A percentile compares a stretch with the other conserved stretches of the same genome.
phyloP scores from a whole-genome alignment of 2,797 vertebrate species.

The Tokudaia muenninki region DNA sequence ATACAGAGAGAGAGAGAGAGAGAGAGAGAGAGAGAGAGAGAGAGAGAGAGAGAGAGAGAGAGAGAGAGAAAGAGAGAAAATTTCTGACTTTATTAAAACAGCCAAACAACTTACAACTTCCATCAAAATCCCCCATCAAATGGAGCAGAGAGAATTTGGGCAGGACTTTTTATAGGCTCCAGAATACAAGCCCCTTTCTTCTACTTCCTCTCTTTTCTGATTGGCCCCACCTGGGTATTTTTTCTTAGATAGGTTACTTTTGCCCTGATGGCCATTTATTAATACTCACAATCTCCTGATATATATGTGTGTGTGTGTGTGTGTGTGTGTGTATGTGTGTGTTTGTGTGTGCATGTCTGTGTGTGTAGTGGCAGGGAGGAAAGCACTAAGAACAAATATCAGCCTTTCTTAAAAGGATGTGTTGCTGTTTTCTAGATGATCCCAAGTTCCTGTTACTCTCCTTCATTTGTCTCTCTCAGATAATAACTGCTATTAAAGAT shows the following conservation, averaged over 20 bases:
- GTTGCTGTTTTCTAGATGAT: not conserved
- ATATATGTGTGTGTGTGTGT: not conserved
- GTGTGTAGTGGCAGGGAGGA: not conserved
- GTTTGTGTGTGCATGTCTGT: not conserved
- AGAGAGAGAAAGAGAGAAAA: not conserved
- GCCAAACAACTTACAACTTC: too few species aligned
- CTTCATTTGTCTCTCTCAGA: not conserved
- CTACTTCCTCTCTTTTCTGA: not conserved
- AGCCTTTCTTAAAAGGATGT: not conserved
- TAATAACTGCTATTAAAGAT: not conserved
- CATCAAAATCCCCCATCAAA: not conserved
- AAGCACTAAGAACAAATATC: not conserved
- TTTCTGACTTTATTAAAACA: not conserved
- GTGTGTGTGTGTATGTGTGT: not conserved
- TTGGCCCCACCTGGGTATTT: not conserved
- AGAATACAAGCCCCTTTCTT: not conserved
- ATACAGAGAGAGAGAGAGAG: too few species aligned
- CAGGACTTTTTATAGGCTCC: not conserved
- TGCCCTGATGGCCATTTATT: not conserved
- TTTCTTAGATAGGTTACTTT: not conserved
- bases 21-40: too few species aligned
- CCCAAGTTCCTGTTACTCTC: not conserved
- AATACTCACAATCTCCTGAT: not conserved
- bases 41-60: not conserved
- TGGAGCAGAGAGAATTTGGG: not conserved